Evolutionary conservation across 2,797 vertebrate genomes (phyloP).

Genomic region (Alfaro cultratus): DNA sequence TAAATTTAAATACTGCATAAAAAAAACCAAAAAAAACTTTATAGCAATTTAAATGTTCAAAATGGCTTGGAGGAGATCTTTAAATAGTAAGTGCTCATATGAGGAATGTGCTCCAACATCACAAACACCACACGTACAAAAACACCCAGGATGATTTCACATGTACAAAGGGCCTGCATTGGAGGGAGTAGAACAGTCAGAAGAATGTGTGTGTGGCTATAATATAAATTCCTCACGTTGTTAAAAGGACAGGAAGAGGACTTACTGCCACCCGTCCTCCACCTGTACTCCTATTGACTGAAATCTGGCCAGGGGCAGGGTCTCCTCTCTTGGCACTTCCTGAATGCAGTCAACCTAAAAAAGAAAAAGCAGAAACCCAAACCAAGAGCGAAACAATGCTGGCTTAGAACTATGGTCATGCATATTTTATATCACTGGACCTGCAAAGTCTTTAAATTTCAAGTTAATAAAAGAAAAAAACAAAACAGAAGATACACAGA

Average conservation of each 20-base stretch:
- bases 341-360: constrained; percentile 97
- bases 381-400: not conserved
- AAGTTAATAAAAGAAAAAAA: not conserved
- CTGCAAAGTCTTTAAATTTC: constrained; percentile 1
- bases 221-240: constrained; percentile 76
- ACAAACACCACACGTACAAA: constrained; percentile 37
- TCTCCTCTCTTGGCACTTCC: constrained; percentile 93
- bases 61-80: constrained; percentile 19
- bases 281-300: constrained; percentile 99
- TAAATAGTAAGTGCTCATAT: constrained; percentile 24
- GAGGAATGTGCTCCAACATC: constrained; percentile 14
- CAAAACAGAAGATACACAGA: not conserved
- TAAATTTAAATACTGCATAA: not conserved
- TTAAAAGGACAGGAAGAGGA: constrained; percentile 78
- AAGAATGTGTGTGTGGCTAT: constrained; percentile 65
- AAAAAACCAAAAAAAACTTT: not conserved
- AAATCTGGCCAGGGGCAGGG: constrained; percentile 92
- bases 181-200: constrained; percentile 51
- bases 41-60: not conserved
- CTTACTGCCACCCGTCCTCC: constrained; percentile 99
- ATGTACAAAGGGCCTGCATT: constrained; percentile 27
- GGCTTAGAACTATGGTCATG: not conserved
- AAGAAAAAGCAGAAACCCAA: constrained; percentile 57
- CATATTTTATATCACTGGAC: not conserved
- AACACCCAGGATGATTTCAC: constrained; percentile 32